Percentiles rank a stretch among this genome's conserved stretches.
Conservation (phyloP, 2,888 invertebrate genomes). For the Heliconius charithonia region DNA sequence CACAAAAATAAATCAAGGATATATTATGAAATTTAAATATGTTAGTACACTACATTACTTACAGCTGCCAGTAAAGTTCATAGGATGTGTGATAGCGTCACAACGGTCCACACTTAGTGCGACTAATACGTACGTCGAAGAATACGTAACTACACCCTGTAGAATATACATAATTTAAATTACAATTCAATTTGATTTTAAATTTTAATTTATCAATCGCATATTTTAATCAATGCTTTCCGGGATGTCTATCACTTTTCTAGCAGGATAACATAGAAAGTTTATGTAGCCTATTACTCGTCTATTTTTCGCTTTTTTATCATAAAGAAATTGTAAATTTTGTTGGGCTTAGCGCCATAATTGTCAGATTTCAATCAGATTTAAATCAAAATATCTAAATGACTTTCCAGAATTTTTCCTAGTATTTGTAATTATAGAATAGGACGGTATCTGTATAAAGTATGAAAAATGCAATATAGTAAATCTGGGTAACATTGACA, state of each 20-base stretch:
- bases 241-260: too few relatives aligned
- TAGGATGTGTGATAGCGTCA: constrained; percentile 96
- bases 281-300: neutral
- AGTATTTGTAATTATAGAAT: too few relatives aligned
- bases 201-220: neutral
- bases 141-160: constrained; percentile 92
- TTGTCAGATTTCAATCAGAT: too few relatives aligned
- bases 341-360: neutral
- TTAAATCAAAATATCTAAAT: neutral
- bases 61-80: constrained; percentile 98
- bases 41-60: constrained; percentile 72
- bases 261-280: neutral
- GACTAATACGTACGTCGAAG: constrained; percentile 96
- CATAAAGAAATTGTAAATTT: neutral
- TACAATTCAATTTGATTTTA: too few relatives aligned
- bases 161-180: constrained; percentile 42
- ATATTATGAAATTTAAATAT: neutral
- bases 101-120: constrained; percentile 96
- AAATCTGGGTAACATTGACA: too few relatives aligned
- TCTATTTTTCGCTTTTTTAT: neutral
- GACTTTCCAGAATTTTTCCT: too few relatives aligned
- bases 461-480: too few relatives aligned
- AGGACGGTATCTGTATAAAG: too few relatives aligned
- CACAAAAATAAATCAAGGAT: neutral
- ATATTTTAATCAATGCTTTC: neutral